Evolutionary conservation across 2,797 vertebrate species (phyloP).

Genomic region (Dryobates pubescens): DNA sequence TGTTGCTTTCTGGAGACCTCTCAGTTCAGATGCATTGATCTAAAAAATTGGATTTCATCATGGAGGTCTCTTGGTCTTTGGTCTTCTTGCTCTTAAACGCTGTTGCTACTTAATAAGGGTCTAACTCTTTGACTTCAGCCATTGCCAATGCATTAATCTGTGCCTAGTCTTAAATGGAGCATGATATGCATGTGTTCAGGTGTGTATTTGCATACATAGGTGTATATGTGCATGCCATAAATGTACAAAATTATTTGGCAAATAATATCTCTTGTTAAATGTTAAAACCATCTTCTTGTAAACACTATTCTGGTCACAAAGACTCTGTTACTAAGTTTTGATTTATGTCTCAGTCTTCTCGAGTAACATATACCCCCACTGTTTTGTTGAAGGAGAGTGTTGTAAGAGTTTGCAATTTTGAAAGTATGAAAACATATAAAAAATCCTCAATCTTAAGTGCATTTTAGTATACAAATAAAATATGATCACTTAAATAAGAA

Average conservation of each 20-base stretch:
- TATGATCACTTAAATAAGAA: neutral
- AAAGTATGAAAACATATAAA: neutral
- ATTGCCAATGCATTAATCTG: neutral
- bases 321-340: neutral
- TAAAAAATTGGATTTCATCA: neutral
- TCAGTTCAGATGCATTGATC: neutral
- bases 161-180: neutral
- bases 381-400: neutral
- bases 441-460: neutral
- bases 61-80: neutral
- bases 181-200: neutral
- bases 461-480: neutral
- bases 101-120: neutral
- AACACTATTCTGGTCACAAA: neutral
- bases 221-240: neutral
- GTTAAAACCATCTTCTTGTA: neutral
- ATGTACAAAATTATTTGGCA: neutral
- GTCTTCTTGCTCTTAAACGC: neutral
- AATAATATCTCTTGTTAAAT: neutral
- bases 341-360: neutral
- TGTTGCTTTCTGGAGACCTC: neutral
- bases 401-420: neutral
- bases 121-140: neutral
- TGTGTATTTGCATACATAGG: neutral
- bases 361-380: fast-evolving